phyloP scores from a whole-genome alignment of 2,888 invertebrate genomes.

The Onthophagus sagittarius region DNA sequence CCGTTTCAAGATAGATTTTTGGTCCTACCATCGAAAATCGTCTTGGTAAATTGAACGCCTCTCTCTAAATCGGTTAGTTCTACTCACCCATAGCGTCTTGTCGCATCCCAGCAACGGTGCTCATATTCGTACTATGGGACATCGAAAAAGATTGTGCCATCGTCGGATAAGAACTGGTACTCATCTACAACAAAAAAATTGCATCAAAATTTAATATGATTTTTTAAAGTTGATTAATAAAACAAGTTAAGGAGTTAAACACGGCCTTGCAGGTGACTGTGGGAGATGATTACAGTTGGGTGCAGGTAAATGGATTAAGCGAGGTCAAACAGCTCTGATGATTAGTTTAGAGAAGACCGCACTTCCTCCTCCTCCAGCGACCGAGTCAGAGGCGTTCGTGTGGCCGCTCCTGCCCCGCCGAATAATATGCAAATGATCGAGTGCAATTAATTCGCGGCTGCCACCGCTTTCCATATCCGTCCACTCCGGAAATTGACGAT shows the following conservation, averaged over 20 bases:
- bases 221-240: background rate
- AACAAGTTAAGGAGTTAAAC: background rate
- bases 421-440: slow-evolving; percentile 13
- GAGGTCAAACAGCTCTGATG: slow-evolving; percentile 49
- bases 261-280: slow-evolving; percentile 20
- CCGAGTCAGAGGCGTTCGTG: slow-evolving; percentile 25
- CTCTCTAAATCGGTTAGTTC: background rate
- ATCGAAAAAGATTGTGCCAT: slow-evolving; percentile 95
- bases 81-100: slow-evolving; percentile 79
- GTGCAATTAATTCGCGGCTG: slow-evolving; percentile 4
- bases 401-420: slow-evolving; percentile 26
- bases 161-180: slow-evolving; percentile 83
- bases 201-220: background rate
- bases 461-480: slow-evolving; percentile 3
- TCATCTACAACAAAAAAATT: slow-evolving; percentile 68
- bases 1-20: slow-evolving; percentile 41
- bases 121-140: slow-evolving; percentile 91
- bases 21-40: background rate
- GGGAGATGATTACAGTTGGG: slow-evolving; percentile 31
- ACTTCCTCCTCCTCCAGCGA: slow-evolving; percentile 36
- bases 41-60: background rate
- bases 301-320: slow-evolving; percentile 47
- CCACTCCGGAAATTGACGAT: background rate
- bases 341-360: slow-evolving; percentile 48
- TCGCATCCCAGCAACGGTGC: slow-evolving; percentile 81